Evolutionary conservation across 2,888 invertebrate species (phyloP).

Genomic region (Diarsia brunnea): DNA sequence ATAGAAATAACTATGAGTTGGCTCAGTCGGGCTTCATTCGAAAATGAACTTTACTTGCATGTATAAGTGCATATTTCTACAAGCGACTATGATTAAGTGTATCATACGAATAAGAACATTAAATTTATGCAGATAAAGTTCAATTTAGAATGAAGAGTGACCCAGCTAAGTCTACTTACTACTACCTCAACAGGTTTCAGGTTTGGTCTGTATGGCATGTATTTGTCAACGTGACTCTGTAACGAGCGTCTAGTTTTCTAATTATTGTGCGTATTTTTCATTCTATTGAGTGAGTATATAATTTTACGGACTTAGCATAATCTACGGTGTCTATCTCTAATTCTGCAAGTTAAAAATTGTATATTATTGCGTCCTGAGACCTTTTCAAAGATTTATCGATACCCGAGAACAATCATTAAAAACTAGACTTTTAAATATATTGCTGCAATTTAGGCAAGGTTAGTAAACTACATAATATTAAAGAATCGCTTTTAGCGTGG

Average conservation of each 20-base stretch:
- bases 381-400: background rate
- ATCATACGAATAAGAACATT: background rate
- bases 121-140: background rate
- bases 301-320: background rate
- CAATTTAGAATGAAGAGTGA: background rate
- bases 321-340: background rate
- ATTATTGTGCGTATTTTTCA: constrained; percentile 1
- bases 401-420: background rate
- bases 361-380: background rate
- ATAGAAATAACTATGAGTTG: background rate
- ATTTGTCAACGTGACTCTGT: background rate
- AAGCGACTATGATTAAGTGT: background rate
- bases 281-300: background rate
- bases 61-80: background rate
- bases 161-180: background rate
- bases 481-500: background rate
- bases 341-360: background rate
- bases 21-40: background rate
- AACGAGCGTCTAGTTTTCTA: background rate
- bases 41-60: background rate
- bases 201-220: background rate
- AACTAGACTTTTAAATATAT: background rate
- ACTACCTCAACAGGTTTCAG: background rate
- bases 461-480: background rate
- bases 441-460: background rate